Base-by-base conservation (phyloP, 2,113 vertebrate genomes). In the Microtus oregoni region DNA sequence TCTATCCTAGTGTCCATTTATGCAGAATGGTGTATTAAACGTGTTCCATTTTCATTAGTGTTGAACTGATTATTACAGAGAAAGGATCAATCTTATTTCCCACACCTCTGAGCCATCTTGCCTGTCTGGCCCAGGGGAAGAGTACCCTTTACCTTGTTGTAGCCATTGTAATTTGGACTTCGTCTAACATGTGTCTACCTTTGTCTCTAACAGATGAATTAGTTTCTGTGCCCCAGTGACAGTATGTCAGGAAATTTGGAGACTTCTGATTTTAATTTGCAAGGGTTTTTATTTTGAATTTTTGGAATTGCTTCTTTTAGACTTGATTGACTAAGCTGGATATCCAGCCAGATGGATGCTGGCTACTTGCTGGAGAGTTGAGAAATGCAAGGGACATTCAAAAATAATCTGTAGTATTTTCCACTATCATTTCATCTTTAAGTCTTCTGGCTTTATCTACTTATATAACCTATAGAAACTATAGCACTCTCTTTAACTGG, bases 301-400 rank as follows among this genome's bases (percentile, higher is more conserved):
- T 97, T 89, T 86, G 79, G 68, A 94, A 88, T 73, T 78, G 38
- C 50, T 96, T 95, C 67, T 93, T 96, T 92, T 82, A 82, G 67
- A 87, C 44, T 93, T 91, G 89, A 90, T 89, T 94, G 78, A 35
- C 61, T 72, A 55, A 94, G 63, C 87, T 93, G 50, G 78, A 19
- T 58, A 68, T 77, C 30, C 68, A 95, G 47, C 38, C 88, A 73
- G 94, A 70, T 82, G 77, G 86, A 41, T 87, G 35, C 32, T 94
- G 79, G 73, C 95, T 94, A 77, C 65, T 85, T 86, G 77, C 44
- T 77, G 32, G 47, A 95, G 44, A 50, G 92, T 65, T 96, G 91
- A 78, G 90, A 92, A 94, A 89, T 78, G 52, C 61, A 91, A 89
- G 63, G 61, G 88, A 79, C 83, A 47, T n/a, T 90, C 35, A 30